phyloP scores from a whole-genome alignment of 1,140 invertebrate genomes.

The Drosophila bocqueti region DNA sequence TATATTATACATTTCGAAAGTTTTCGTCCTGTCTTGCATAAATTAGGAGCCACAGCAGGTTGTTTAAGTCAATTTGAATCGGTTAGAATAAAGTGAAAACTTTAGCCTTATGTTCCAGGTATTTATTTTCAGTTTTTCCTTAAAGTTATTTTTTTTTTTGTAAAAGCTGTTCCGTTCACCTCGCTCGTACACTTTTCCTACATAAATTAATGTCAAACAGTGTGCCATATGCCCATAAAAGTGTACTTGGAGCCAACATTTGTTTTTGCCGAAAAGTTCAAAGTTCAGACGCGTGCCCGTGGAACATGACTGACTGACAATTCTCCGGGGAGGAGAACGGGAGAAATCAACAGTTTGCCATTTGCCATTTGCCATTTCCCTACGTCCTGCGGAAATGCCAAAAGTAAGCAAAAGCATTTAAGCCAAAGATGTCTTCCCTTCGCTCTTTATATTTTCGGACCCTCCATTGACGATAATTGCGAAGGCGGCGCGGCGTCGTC shows the following conservation, averaged over 20 bases:
- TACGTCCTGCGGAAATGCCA: slow-evolving; percentile 38
- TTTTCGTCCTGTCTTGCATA: slow-evolving; percentile 3
- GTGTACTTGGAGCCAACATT: slow-evolving; percentile 21
- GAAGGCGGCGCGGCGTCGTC: slow-evolving; percentile 33
- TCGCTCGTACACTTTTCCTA: slow-evolving; percentile 7
- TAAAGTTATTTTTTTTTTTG: neutral
- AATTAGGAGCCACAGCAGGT: slow-evolving; percentile 2
- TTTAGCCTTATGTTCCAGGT: slow-evolving; percentile 5
- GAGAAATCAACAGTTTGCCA: slow-evolving; percentile 76
- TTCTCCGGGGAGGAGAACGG: slow-evolving; percentile 36
- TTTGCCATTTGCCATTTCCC: slow-evolving; percentile 26
- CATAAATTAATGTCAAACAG: slow-evolving; percentile 39
- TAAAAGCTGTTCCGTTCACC: neutral
- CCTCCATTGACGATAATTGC: slow-evolving; percentile 64
- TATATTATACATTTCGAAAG: neutral
- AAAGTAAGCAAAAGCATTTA: slow-evolving; percentile 34
- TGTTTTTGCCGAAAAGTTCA: slow-evolving; percentile 60
- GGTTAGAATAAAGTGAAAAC: slow-evolving; percentile 10
- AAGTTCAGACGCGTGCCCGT: slow-evolving; percentile 70
- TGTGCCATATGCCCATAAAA: slow-evolving; percentile 40
- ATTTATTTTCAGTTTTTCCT: slow-evolving; percentile 3
- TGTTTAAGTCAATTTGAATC: slow-evolving; percentile 15
- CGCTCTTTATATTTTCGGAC: slow-evolving; percentile 9
- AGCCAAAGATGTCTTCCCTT: slow-evolving; percentile 28
- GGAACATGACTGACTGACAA: slow-evolving; percentile 39